These are phyloP conservation scores for Sclerurus mexicanus DNA, from an alignment of 2,113 vertebrate genomes.

Conservation along the genomic window DNA sequence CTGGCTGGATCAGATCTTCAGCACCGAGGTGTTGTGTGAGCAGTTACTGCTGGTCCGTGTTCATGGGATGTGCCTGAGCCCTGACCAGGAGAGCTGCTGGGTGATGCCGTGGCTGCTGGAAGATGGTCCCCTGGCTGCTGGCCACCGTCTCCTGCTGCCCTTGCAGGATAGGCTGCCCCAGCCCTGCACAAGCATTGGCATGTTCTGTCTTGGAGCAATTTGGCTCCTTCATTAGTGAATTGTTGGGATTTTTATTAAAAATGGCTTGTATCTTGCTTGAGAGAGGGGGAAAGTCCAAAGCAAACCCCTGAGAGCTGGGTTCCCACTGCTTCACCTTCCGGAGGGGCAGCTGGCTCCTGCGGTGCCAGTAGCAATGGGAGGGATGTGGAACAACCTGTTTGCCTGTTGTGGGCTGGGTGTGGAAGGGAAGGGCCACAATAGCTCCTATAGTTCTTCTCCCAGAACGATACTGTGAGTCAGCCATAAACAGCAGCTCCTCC, in stretches of 20 bases:
- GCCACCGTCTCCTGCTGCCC: neutral
- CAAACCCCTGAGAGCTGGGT: neutral
- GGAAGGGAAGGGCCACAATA: constrained; percentile 49
- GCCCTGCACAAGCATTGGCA: neutral
- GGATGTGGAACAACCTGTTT: constrained; percentile 55
- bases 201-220: neutral
- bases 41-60: accelerated
- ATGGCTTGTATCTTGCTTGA: accelerated
- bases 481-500: neutral
- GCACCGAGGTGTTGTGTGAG: accelerated
- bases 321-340: neutral
- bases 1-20: neutral
- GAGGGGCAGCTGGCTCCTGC: neutral
- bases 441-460: neutral
- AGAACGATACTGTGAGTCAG: constrained; percentile 51
- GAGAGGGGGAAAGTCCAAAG: accelerated
- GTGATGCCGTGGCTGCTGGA: neutral
- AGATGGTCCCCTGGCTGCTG: neutral
- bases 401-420: neutral
- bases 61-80: accelerated
- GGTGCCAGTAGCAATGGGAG: neutral
- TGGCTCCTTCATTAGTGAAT: accelerated
- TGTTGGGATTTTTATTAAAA: neutral
- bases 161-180: neutral
- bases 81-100: accelerated